Evolutionary conservation across 2,113 vertebrate species (phyloP).

Genomic region (Tylochromis polylepis): DNA sequence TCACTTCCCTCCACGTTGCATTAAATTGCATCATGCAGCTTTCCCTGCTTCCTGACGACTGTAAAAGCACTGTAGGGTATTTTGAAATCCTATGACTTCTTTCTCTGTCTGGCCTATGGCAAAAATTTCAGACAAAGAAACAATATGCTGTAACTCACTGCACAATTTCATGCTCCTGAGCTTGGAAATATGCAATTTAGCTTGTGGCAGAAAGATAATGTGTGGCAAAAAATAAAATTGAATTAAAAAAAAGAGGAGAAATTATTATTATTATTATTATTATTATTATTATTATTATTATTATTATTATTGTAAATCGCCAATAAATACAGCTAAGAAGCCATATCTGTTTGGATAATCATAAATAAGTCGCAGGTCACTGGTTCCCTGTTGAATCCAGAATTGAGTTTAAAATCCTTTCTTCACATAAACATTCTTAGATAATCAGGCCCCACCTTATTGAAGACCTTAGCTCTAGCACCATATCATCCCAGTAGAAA

Average conservation of each 20-base stretch:
- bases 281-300: too few relatives aligned
- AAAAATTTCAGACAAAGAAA: constrained; percentile 20
- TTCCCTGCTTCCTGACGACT: neutral
- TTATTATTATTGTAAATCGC: neutral
- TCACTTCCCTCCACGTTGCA: constrained; percentile 42
- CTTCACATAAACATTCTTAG: neutral
- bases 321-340: neutral
- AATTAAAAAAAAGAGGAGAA: neutral
- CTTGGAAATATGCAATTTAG: constrained; percentile 2
- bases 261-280: too few relatives aligned
- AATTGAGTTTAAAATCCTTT: neutral
- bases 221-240: neutral
- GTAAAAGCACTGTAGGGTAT: constrained; percentile 13
- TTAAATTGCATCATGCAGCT: constrained; percentile 48
- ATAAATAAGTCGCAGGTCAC: neutral
- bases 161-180: constrained; percentile 3
- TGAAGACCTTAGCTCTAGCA: neutral
- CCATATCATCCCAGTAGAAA: neutral
- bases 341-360: neutral
- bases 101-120: constrained; percentile 29
- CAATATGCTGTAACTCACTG: constrained; percentile 22
- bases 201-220: neutral
- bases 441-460: neutral
- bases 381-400: neutral
- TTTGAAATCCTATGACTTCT: constrained; percentile 25